Percentiles rank a stretch among this genome's conserved stretches.
phyloP scores from a whole-genome alignment of 2,113 vertebrate species.

The Suncus etruscus region DNA sequence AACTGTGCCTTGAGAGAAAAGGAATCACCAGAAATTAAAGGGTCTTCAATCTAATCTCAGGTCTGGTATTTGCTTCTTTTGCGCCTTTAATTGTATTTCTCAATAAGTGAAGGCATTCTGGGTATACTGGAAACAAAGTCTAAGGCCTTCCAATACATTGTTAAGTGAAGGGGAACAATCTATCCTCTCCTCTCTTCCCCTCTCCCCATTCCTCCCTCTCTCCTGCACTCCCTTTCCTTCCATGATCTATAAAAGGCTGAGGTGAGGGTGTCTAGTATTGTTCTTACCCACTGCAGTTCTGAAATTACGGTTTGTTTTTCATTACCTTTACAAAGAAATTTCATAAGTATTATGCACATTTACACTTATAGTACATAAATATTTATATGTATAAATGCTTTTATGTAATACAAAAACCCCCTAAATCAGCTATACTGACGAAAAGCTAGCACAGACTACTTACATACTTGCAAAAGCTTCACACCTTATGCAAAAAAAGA shows the following conservation, averaged over 20 bases:
- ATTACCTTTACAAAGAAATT: not conserved
- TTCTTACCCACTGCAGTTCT: not conserved
- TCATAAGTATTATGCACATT: not conserved
- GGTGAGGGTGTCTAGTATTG: fast-evolving
- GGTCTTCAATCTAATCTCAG: not conserved
- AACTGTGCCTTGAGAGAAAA: not conserved
- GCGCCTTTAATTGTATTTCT: not conserved
- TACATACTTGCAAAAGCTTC: not conserved
- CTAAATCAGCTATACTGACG: not conserved
- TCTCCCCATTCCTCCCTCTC: no score
- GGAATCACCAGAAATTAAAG: not conserved
- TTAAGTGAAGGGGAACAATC: not conserved
- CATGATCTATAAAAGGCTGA: not conserved
- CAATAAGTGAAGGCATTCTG: not conserved
- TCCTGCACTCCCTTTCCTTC: no score
- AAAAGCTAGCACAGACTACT: not conserved
- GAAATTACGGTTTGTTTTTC: not conserved
- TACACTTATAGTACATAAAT: not conserved
- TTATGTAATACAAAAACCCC: not conserved
- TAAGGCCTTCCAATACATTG: not conserved
- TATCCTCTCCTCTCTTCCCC: no score
- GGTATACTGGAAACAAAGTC: not conserved
- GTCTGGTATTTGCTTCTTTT: not conserved
- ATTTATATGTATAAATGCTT: not conserved
- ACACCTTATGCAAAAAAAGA: not conserved